Evolutionary conservation across 1,140 invertebrate genomes (phyloP).

Genomic region (Cyphomyrmex costatus): DNA sequence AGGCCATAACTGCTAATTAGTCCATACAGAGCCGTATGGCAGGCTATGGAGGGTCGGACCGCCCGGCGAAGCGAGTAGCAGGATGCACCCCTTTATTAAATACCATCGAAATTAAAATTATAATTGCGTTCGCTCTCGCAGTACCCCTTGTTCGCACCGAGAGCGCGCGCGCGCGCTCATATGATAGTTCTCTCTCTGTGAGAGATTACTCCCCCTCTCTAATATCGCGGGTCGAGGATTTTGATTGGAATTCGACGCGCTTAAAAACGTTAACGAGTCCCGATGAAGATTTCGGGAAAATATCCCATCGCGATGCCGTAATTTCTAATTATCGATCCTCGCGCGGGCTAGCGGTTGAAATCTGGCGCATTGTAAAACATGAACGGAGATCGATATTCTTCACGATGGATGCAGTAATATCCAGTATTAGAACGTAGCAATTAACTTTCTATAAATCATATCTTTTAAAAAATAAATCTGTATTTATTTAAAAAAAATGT

Average conservation of each 20-base stretch:
- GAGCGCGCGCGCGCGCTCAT: constrained; percentile 62
- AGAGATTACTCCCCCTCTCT: constrained; percentile 55
- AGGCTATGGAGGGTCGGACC: constrained; percentile 74
- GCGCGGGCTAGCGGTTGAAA: not conserved
- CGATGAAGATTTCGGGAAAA: constrained; percentile 58
- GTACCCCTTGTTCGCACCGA: constrained; percentile 65
- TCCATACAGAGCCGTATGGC: constrained; percentile 77
- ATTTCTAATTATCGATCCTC: constrained; percentile 56
- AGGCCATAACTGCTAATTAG: constrained; percentile 86
- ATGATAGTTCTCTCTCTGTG: constrained; percentile 73
- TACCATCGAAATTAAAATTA: constrained; percentile 87
- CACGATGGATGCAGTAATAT: not conserved
- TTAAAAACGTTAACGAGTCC: constrained; percentile 54
- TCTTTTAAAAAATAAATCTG: not conserved
- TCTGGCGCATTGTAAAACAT: not conserved
- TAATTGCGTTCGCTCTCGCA: constrained; percentile 86
- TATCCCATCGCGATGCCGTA: constrained; percentile 33
- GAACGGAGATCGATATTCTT: not conserved
- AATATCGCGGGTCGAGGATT: constrained; percentile 50
- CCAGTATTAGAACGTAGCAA: not conserved
- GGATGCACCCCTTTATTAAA: constrained; percentile 86
- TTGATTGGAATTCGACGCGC: constrained; percentile 60
- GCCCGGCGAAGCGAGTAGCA: constrained; percentile 69
- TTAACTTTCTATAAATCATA: not conserved
- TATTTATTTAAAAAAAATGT: not conserved